Evolutionary conservation across 2,888 invertebrate genomes (phyloP), one percentile per base, ranked within the genome.

Genomic region (Aphidius colemani): DNA sequence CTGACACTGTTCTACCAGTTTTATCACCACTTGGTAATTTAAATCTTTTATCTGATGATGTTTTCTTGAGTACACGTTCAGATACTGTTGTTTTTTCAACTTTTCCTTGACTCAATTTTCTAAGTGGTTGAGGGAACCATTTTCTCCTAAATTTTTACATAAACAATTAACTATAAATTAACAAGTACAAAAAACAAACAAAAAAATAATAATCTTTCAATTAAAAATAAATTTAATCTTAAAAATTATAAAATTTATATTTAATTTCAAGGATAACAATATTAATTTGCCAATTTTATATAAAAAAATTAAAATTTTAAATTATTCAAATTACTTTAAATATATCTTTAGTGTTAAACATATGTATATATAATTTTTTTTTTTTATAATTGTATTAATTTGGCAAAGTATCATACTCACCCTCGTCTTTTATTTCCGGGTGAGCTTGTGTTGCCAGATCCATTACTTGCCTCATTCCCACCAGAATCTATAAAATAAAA

Each of bases 71-170:
- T 51, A 86, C 84, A 72, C 56, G 85, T 79, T 74, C 72, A 63
- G 75, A 18, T 62, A 73, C n/a, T 68, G 73, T 67, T 7, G 86
- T 81, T 77, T 94, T 94, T 77, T 95, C 93, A 69, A 91, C 90
- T 84, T 94, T 94, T 73, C 91, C 91, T 82, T 94, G 94, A 72
- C 95, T 94, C 72, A 93, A 87, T 83, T 96, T 96, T 72, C 95
- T 88, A 66, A 96, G 87, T 59, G 92, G 88, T 81, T 90, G 94
- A 67, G 95, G 92, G 81, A 96, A 85, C 93, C 96, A 94, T 88
- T 95, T 95, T 79, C 92, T 89, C 83, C 92, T 93, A 83, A 69
- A 85, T 85, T 58, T 40, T 44, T 40, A 30, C 1, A 48, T 44
- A 66, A 61, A 41, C 39, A 61, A 59, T 53, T 41, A 4, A 51